Evolutionary conservation across 2,113 vertebrate genomes (phyloP).

Genomic region (Ariopsis seemanni): DNA sequence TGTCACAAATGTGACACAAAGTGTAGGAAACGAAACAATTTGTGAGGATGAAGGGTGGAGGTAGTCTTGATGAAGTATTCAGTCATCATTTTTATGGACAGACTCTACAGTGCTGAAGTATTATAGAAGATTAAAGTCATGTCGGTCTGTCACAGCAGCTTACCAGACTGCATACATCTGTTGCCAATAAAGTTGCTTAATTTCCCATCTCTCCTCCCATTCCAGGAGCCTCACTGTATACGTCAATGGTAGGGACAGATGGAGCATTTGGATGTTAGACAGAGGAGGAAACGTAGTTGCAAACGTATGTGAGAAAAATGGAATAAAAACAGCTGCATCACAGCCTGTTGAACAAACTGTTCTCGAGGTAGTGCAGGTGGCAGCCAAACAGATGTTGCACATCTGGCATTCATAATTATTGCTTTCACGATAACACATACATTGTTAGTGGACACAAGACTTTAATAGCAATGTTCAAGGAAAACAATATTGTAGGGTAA

Average conservation of each 20-base stretch:
- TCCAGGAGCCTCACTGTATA: conserved; percentile 30
- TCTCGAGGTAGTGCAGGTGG: conserved; percentile 24
- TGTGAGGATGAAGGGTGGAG: neutral
- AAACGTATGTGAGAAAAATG: conserved; percentile 19
- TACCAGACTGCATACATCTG: conserved; percentile 41
- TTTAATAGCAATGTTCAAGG: neutral
- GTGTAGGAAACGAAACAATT: neutral
- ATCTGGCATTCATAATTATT: conserved; percentile 32
- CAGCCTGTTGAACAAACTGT: conserved; percentile 35
- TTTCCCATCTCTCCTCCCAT: conserved; percentile 40
- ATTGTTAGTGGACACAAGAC: neutral
- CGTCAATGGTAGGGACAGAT: conserved; percentile 38
- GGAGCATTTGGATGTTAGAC: neutral
- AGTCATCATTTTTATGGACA: conserved; percentile 9
- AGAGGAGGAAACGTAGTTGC: conserved; percentile 1
- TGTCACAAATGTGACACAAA: neutral
- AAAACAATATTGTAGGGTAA: neutral
- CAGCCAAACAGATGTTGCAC: conserved; percentile 13
- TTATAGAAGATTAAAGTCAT: conserved; percentile 21
- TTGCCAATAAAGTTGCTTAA: conserved; percentile 48
- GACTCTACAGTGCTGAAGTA: neutral
- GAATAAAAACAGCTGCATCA: neutral
- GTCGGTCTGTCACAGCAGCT: neutral
- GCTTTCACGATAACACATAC: conserved; percentile 28
- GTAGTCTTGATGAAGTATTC: conserved; percentile 10